Evolutionary conservation across 2,888 invertebrate genomes (phyloP).

Genomic region (Toxonevra muliebris): DNA sequence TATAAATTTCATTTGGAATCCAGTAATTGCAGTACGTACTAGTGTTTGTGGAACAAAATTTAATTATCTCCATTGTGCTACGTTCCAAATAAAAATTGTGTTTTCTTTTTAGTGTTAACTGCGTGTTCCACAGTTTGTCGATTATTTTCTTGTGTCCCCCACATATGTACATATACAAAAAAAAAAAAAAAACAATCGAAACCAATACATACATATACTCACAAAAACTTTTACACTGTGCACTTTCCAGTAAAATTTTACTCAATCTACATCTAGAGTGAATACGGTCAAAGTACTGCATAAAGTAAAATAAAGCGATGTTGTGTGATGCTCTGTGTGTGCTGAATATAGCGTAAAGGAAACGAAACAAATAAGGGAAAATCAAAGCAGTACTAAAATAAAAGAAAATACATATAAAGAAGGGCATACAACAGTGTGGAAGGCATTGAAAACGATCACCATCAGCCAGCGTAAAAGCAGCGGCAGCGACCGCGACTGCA

Average conservation of each 20-base stretch:
- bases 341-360: constrained; percentile 25
- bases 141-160: background rate
- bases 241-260: background rate
- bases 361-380: constrained; percentile 12
- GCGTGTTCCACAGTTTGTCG: constrained; percentile 18
- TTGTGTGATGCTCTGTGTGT: constrained; percentile 36
- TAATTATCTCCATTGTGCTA: constrained; percentile 24
- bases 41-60: constrained; percentile 30
- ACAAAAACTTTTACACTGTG: no score
- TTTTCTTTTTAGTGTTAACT: no score
- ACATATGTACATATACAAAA: no score
- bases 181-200: no score
- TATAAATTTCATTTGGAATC: constrained; percentile 4
- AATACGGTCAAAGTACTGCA: constrained; percentile 16
- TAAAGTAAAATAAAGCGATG: constrained; percentile 16
- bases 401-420: constrained; percentile 17
- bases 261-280: constrained; percentile 4
- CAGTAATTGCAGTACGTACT: constrained; percentile 14
- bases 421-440: constrained; percentile 32
- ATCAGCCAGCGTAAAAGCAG: constrained; percentile 8
- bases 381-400: constrained; percentile 1
- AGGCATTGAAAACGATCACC: constrained; percentile 33
- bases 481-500: background rate
- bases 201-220: no score
- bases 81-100: constrained; percentile 16